Conservation (phyloP, 1,140 invertebrate genomes). For the Trichomalopsis sarcophagae region DNA sequence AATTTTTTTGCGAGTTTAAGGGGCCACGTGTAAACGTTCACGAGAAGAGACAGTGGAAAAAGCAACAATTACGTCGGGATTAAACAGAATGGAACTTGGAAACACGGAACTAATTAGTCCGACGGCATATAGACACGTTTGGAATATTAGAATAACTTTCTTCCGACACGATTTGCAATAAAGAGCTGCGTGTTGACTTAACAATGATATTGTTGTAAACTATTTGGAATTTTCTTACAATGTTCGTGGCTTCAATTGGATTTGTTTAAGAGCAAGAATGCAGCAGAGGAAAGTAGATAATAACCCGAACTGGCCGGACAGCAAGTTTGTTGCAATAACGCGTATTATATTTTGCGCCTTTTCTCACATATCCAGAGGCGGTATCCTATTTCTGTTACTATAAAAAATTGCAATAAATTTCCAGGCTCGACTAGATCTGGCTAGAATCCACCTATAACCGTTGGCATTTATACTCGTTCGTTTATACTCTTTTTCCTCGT, state of each 20-base stretch:
- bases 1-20: not conserved
- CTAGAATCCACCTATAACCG: not conserved
- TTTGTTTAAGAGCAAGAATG: not conserved
- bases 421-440: not conserved
- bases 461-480: not conserved
- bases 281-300: not conserved
- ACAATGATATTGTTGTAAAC: too few relatives aligned
- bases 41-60: not conserved
- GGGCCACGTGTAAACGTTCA: too few relatives aligned
- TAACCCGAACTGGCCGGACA: not conserved
- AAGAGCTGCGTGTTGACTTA: not conserved
- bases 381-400: not conserved
- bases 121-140: not conserved
- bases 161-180: not conserved
- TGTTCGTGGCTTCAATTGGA: too few relatives aligned
- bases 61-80: not conserved
- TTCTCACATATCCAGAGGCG: not conserved
- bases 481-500: not conserved
- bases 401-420: not conserved
- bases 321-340: not conserved
- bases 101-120: conserved; percentile 27
- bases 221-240: too few relatives aligned
- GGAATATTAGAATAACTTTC: not conserved
- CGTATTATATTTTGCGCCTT: not conserved
- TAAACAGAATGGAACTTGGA: conserved; percentile 13